Base-by-base conservation (phyloP, 2,113 vertebrate species). In the Sinocyclocheilus grahami region DNA sequence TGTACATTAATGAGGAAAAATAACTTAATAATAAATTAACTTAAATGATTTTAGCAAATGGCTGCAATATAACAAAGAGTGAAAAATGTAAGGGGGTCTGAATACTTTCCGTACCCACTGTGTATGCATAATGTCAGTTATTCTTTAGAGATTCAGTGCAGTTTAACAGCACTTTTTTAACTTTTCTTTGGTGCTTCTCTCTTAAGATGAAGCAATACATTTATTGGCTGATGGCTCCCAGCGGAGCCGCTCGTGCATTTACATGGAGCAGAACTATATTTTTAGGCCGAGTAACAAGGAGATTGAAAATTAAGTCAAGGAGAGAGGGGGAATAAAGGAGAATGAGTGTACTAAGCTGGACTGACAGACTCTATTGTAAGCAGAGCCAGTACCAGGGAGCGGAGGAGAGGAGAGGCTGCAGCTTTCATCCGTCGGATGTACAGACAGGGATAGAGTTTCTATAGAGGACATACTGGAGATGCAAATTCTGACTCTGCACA, bases 381-480 rank as follows among this genome's bases (percentile, higher is more conserved):
- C 85, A 79, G 76, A 88, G 51, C 84, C 69, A 27, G 75, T 78
- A 71, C 62, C 78, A 86, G 71, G 72, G 86, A 90, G 82, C 80
- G 82, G 65, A 87, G 76, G 76, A 90, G 87, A 78, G 74, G 83
- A 46, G 9, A 63, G 46, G 30, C 81, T 76, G 82, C 78, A 62
- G 37, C 78, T 86, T 87, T 84, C 83, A 87, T 58, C 67, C 71
- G 9, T 10, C 53, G 65, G 67, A 77, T 79, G 62, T 80, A 85
- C 58, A 90, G 63, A 72, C 30, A 87, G 27, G 9, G 65, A 87
- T 80, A 69, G 83, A 78, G 84, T 76, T 85, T 92, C 83, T 90
- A 91, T 90, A 89, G 87, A 89, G 91, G 88, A 88, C 85, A 90
- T 85, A 85, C n/a, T 88, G 88, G 86, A 85, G 85, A 91, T 89